Conservation (phyloP, 2,113 vertebrate species). For the Phaethornis superciliosus region DNA sequence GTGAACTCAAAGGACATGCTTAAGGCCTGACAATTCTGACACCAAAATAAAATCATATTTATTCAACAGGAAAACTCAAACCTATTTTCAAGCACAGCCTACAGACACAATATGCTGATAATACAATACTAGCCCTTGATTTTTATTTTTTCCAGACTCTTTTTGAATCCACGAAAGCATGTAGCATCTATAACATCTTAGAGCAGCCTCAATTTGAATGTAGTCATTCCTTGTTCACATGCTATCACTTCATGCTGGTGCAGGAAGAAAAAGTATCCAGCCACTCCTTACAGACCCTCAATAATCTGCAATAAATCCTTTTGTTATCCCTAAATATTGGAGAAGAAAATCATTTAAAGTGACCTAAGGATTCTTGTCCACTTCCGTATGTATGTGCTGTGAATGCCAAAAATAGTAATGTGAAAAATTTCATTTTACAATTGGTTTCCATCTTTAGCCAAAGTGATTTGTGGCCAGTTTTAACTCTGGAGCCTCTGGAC, state of each 20-base stretch:
- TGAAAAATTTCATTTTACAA: background rate
- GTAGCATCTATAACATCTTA: background rate
- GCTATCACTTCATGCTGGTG: rapidly evolving
- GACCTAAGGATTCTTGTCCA: background rate
- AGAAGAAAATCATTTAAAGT: background rate
- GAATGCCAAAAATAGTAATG: background rate
- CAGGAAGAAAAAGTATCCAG: background rate
- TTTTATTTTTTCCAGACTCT: background rate
- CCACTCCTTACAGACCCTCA: background rate
- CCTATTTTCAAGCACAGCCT: background rate
- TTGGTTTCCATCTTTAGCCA: background rate
- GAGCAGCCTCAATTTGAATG: background rate
- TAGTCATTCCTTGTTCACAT: background rate
- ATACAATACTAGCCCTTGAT: background rate
- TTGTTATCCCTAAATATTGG: background rate
- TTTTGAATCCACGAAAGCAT: background rate
- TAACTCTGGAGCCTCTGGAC: background rate
- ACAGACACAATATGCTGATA: background rate
- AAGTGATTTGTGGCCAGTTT: background rate
- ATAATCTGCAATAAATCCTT: background rate
- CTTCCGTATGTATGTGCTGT: background rate
- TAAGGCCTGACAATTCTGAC: background rate
- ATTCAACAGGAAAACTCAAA: background rate
- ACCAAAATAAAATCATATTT: background rate
- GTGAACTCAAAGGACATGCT: background rate